Conservation (phyloP, 2,113 vertebrate genomes). For the Microcebus murinus region DNA sequence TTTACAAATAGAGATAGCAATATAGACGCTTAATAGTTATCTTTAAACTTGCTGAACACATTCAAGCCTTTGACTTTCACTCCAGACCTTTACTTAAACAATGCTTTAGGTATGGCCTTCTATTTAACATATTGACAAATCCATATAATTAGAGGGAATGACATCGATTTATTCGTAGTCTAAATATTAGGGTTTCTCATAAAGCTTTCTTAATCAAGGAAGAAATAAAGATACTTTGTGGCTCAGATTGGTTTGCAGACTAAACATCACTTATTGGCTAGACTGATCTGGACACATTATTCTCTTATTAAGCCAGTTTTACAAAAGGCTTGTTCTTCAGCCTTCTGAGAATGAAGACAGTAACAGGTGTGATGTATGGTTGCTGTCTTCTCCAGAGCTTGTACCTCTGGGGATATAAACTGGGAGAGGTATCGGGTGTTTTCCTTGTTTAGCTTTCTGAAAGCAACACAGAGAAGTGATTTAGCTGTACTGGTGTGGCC, state of each 20-base stretch:
- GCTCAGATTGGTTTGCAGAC: background rate
- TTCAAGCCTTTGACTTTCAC: background rate
- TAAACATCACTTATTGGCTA: background rate
- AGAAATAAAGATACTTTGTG: background rate
- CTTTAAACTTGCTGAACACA: background rate
- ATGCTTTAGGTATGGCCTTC: background rate
- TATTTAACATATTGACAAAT: background rate
- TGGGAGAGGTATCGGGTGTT: background rate
- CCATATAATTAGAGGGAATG: background rate
- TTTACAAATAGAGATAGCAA: background rate
- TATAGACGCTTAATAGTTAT: background rate
- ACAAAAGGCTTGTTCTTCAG: background rate
- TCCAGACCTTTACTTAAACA: background rate
- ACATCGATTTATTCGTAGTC: background rate
- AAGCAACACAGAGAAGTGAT: background rate
- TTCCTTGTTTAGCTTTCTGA: background rate
- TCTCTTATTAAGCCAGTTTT: background rate
- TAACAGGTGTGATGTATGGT: background rate
- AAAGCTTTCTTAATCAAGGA: background rate
- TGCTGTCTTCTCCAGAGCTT: background rate
- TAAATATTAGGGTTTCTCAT: background rate
- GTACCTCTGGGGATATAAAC: background rate
- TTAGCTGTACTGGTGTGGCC: background rate
- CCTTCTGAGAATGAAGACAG: background rate
- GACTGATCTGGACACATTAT: accelerated